Evolutionary conservation across 2,888 invertebrate genomes (phyloP).

Genomic region (Gymnosoma rotundatum): DNA sequence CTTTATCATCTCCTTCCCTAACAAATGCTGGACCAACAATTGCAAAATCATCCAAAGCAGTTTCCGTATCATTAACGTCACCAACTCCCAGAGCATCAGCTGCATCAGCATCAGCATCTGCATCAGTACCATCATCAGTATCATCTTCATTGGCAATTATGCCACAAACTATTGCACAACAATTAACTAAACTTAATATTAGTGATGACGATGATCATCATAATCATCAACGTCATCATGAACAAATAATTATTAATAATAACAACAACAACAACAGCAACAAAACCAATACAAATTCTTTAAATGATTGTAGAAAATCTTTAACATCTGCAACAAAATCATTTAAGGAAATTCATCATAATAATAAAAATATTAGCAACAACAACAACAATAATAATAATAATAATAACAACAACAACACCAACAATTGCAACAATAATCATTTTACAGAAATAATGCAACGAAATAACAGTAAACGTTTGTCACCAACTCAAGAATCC

Average conservation of each 20-base stretch:
- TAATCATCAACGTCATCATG: constrained; percentile 48
- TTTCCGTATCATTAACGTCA: constrained; percentile 49
- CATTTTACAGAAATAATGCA: constrained; percentile 67
- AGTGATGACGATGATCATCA: constrained; percentile 26
- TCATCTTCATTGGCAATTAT: constrained; percentile 14
- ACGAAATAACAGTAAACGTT: constrained; percentile 54
- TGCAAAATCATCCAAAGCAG: constrained; percentile 27
- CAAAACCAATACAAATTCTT: constrained; percentile 46
- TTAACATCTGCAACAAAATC: constrained; percentile 72
- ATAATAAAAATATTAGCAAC: constrained; percentile 55
- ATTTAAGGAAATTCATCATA: constrained; percentile 63
- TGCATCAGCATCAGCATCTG: neutral
- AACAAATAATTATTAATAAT: constrained; percentile 61
- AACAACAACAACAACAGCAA: constrained; percentile 68
- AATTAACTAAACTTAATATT: constrained; percentile 58
- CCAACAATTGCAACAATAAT: constrained; percentile 39
- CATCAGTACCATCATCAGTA: neutral
- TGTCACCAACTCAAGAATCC: constrained; percentile 60
- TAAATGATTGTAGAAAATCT: constrained; percentile 67
- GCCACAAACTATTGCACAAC: constrained; percentile 59
- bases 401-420: constrained; percentile 37
- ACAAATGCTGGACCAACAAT: constrained; percentile 12
- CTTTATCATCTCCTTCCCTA: constrained; percentile 13
- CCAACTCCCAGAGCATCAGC: constrained; percentile 14
- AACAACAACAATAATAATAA: constrained; percentile 36